Percentiles rank a stretch among this genome's conserved stretches.
phyloP scores from a whole-genome alignment of 2,888 invertebrate species.

The Sycophila texana region DNA sequence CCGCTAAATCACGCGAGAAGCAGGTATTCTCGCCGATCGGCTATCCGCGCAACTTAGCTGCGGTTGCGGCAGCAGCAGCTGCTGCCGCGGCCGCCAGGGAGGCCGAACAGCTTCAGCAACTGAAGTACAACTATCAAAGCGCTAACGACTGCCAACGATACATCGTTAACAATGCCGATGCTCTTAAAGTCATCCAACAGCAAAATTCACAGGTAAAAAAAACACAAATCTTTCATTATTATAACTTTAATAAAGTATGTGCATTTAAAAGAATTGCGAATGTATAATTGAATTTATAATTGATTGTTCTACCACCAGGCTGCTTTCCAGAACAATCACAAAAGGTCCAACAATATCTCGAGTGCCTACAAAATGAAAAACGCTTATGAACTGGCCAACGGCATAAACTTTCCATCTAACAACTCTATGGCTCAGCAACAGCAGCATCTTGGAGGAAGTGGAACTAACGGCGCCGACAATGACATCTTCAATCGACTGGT shows the following conservation, averaged over 20 bases:
- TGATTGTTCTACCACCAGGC: constrained; percentile 30
- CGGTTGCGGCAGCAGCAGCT: constrained; percentile 56
- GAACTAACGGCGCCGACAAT: constrained; percentile 60
- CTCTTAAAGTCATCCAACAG: constrained; percentile 65
- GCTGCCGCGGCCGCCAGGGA: constrained; percentile 57
- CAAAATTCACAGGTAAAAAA: constrained; percentile 54
- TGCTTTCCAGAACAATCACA: constrained; percentile 65
- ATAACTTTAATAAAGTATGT: neutral
- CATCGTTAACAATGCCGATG: constrained; percentile 67
- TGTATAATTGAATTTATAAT: neutral
- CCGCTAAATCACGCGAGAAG: constrained; percentile 56
- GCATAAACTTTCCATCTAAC: constrained; percentile 63
- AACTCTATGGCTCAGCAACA: constrained; percentile 65
- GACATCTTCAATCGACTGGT: constrained; percentile 69
- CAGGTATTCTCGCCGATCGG: constrained; percentile 67
- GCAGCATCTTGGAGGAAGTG: constrained; percentile 16
- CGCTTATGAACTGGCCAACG: constrained; percentile 65
- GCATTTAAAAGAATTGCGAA: neutral
- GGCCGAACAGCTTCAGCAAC: constrained; percentile 62
- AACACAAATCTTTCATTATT: neutral
- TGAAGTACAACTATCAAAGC: constrained; percentile 68
- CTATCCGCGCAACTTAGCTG: constrained; percentile 67
- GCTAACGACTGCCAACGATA: constrained; percentile 68
- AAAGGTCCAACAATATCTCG: constrained; percentile 63
- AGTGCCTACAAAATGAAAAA: constrained; percentile 67